Conservation (phyloP, 2,113 vertebrate genomes). For the Cygnus buccinator region DNA sequence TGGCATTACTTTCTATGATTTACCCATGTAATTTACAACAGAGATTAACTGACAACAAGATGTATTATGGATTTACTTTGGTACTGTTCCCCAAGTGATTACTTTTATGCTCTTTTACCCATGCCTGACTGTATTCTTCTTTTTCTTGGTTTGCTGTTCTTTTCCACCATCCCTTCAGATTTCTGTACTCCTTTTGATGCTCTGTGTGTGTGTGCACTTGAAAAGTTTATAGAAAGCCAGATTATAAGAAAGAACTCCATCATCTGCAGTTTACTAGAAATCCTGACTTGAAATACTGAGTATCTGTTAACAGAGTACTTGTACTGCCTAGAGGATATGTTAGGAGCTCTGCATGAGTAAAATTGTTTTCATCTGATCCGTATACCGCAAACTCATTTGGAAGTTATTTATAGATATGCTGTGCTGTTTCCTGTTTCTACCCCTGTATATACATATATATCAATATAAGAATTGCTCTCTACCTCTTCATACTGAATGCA, state of each 20-base stretch:
- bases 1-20: slow-evolving; percentile 43
- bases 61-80: slow-evolving; percentile 32
- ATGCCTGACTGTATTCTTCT: background rate
- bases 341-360: background rate
- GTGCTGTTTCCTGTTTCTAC: background rate
- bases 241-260: background rate
- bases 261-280: slow-evolving; percentile 6
- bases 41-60: slow-evolving; percentile 39
- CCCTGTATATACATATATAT: background rate
- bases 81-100: slow-evolving; percentile 2
- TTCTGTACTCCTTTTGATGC: background rate
- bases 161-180: background rate
- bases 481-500: background rate
- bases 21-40: slow-evolving; percentile 55
- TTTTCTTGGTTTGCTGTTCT: background rate
- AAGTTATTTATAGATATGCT: slow-evolving; percentile 43
- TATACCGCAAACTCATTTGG: background rate
- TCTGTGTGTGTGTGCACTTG: background rate
- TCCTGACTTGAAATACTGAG: background rate
- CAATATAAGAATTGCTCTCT: background rate
- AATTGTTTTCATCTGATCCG: slow-evolving; percentile 14
- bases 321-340: background rate
- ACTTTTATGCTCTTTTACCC: slow-evolving; percentile 22
- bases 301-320: background rate
- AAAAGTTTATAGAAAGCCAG: background rate